Evolutionary conservation across 2,113 vertebrate species (phyloP), one percentile per base, ranked within the genome.

Genomic region (Trichomycterus rosablanca): DNA sequence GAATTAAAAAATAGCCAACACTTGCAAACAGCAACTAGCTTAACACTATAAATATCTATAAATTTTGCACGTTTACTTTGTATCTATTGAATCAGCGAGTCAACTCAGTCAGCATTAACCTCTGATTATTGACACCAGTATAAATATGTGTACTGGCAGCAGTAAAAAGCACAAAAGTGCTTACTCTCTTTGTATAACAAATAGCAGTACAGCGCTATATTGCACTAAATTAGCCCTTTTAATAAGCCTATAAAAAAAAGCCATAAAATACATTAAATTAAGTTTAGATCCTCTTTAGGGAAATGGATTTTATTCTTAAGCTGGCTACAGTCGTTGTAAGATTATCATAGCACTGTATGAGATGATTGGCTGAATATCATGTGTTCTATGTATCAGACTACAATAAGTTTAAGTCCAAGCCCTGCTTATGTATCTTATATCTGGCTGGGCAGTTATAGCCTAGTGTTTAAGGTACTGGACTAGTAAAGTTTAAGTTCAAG

Each of bases 11-110:
- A 16, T 14, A 11, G 7, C 40, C 28, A 28, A 28, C 18, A 58
- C 35, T 58, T 49, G 16, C 26, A 67, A 44, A 57, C 54, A 37
- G 39, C n/a, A n/a, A 30, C 39, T 16, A 14, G 10, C 11, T 56
- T 42, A 56, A 56, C 16, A 20, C 39, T 57, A 57, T 57, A 37
- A 57, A 57, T 30, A 57, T 44, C 37, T 44, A 30, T 57, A 11
- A 39, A 24, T 39, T 57, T n/a, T n/a, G n/a, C n/a, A n/a, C n/a
- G n/a, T n/a, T n/a, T n/a, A n/a, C n/a, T n/a, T n/a, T n/a, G n/a
- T n/a, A n/a, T n/a, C n/a, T n/a, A n/a, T 10, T 57, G 26, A 43
- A 57, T 57, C 54, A 57, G 54, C 39, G 39, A 26, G 54, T 57
- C 15, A n/a, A 30, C 54, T 57, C 39, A 18, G 53, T 35, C 37